A percentile compares a stretch with the other conserved stretches of the same genome.
These are phyloP conservation scores for Apteryx mantelli DNA, from an alignment of 2,113 vertebrate species.

Conservation along the genomic window DNA sequence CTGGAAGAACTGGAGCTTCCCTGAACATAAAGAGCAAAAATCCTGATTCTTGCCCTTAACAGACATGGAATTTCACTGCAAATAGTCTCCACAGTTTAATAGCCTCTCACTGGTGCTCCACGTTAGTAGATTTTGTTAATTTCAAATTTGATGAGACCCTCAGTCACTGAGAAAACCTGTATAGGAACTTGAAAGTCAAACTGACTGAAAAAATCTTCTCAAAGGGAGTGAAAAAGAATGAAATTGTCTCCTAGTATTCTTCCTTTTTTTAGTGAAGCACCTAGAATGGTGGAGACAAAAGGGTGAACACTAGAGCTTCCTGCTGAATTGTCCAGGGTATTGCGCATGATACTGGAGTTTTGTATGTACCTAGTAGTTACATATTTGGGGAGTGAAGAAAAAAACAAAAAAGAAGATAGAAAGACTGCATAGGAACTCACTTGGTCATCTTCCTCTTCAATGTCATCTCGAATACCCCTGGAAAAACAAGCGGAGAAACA, in stretches of 20 bases:
- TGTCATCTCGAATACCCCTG: conserved; percentile 99
- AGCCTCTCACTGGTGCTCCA: not conserved
- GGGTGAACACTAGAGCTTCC: conserved; percentile 25
- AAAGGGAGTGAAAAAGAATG: not conserved
- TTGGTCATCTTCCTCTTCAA: conserved; percentile 99
- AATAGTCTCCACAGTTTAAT: not conserved
- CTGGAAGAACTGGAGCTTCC: not conserved
- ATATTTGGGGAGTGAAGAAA: conserved; percentile 58
- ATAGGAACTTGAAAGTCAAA: conserved; percentile 5
- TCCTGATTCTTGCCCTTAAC: not conserved
- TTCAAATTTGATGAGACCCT: not conserved
- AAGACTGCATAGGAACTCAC: conserved; percentile 95
- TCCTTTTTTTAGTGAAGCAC: conserved; percentile 18
- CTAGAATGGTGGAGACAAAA: conserved; percentile 35
- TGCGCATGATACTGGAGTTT: conserved; percentile 30
- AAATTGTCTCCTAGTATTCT: not conserved
- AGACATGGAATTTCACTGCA: not conserved
- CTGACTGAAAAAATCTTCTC: not conserved
- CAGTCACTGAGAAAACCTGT: not conserved
- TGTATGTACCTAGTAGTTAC: conserved; percentile 20
- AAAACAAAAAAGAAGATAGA: conserved; percentile 79
- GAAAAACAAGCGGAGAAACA: conserved; percentile 99
- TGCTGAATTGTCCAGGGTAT: not conserved
- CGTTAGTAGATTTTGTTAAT: not conserved
- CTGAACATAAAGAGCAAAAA: not conserved